A percentile compares a stretch with the other conserved stretches of the same genome.
Conservation (phyloP, 2,888 invertebrate species). For the Coecobrya sp. region DNA sequence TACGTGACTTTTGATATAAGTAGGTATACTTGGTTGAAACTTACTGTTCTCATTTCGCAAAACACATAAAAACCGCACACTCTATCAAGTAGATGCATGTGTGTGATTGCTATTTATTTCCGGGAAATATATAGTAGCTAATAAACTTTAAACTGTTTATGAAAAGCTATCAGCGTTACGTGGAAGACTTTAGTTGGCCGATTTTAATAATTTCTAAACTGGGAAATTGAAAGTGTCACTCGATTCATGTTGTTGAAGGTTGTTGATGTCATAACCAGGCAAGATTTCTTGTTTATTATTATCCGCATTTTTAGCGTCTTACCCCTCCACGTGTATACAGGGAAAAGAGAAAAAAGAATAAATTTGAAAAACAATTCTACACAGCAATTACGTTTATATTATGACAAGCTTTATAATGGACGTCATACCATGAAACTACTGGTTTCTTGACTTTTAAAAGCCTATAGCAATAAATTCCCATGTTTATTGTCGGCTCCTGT, state of each 20-base stretch:
- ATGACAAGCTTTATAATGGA: too few relatives aligned
- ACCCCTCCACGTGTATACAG: neutral
- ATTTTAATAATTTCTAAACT: neutral
- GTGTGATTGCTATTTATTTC: neutral
- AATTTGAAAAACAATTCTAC: too few relatives aligned
- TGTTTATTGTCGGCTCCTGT: too few relatives aligned
- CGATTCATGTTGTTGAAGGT: neutral
- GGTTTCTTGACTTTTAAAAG: too few relatives aligned
- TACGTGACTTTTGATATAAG: neutral
- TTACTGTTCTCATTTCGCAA: neutral
- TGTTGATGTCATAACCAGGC: constrained; percentile 5
- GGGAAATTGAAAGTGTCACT: neutral
- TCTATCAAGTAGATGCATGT: neutral
- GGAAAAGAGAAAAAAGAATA: too few relatives aligned
- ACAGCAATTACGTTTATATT: too few relatives aligned
- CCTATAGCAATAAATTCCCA: too few relatives aligned
- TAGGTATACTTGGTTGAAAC: neutral
- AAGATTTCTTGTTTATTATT: neutral
- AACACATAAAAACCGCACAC: neutral
- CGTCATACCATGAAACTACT: too few relatives aligned
- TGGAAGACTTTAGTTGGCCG: neutral
- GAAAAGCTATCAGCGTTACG: neutral
- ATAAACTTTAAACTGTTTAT: neutral
- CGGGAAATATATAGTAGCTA: neutral
- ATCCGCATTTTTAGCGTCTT: too few relatives aligned